Evolutionary conservation across 2,888 invertebrate genomes (phyloP), one percentile per base, ranked within the genome.

Genomic region (Leptinotarsa rubiginosa): DNA sequence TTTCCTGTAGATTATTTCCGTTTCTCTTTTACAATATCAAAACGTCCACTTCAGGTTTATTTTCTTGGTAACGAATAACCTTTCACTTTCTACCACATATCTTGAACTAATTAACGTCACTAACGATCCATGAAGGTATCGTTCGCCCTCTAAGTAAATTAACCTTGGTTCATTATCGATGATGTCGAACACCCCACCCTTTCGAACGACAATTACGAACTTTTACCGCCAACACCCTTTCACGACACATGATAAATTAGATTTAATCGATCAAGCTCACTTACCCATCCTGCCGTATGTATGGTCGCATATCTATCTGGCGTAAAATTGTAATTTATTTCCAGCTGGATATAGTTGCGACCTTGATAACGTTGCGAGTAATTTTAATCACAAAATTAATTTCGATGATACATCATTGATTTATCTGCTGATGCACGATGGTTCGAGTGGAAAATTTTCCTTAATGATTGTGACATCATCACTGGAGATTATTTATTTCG

Each of bases 301-400:
- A 50, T 41, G 49, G 75, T 75, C 69, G 75, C 75, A 72, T 75
- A 75, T 62, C 64, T 67, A 31, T n/a, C 20, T 64, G 72, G 72
- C 72, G 75, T 70, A 49, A 72, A 67, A 72, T 75, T 72, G 62
- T 47, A 69, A 72, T 69, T 75, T 69, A 65, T 62, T 72, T 62
- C 69, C 68, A 50, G 66, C 72, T 64, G 50, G 68, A 67, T 72
- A 52, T 69, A 67, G 20, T 70, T 49, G 22, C 70, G 72, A 72
- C 75, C 75, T 75, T 75, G 69, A 75, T 41, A 67, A 52, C 67
- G 69, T 62, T 62, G 49, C 72, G 69, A 70, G 62, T 69, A 69
- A 72, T 75, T 75, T 75, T 62, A 15, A 72, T 75, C 75, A 66
- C 66, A 70, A 70, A 66, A 70, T 70, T 62, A 50, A 47, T 41